Evolutionary conservation across 2,888 invertebrate genomes (phyloP), one percentile per base, ranked within the genome.

Genomic region (Argyra leucocephala): DNA sequence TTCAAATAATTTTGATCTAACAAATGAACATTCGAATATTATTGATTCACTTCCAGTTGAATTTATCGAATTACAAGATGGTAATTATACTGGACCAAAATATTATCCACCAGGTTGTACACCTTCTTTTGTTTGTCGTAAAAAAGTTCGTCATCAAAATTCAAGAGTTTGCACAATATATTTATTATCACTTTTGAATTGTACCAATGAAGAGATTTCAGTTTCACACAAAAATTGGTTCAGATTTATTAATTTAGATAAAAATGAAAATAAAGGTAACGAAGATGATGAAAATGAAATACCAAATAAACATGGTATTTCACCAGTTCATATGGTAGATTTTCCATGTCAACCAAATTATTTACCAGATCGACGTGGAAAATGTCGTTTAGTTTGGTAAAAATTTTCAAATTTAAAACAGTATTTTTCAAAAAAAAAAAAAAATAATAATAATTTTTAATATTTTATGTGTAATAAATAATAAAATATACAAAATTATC

Each of bases 331-430:
- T 63, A 74, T 78, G 74, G 77, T 78, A 66, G 77, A 78, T 67
- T 77, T 78, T 61, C 77, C 77, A 58, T 78, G 77, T 65, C 75
- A 76, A 66, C 76, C 78, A 0, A 76, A 76, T 58, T 78, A 74
- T 57, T 67, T 78, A 66, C 77, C 78, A 63, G 78, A 78, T 66
- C 72, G 73, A 59, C 74, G 74, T 10, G 77, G 77, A 10, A 75
- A 75, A 64, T 78, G 77, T 65, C 75, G 78, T 60, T 75, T 76
- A 67, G 73, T 77, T 22, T 77, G 76, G 75, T 76, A 67, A 68
- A 24, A 23, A 63, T n/a, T n/a, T n/a, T n/a, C n/a, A 31, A 31
- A 31, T 10, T 10, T 1, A 31, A 31, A 31, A 31, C 7, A 31
- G 12, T 7, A 31, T 10, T 6, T 26, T 31, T 10, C 26, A 31